phyloP scores from a whole-genome alignment of 1,140 invertebrate species.

The Pseudomyrmex sp. region DNA sequence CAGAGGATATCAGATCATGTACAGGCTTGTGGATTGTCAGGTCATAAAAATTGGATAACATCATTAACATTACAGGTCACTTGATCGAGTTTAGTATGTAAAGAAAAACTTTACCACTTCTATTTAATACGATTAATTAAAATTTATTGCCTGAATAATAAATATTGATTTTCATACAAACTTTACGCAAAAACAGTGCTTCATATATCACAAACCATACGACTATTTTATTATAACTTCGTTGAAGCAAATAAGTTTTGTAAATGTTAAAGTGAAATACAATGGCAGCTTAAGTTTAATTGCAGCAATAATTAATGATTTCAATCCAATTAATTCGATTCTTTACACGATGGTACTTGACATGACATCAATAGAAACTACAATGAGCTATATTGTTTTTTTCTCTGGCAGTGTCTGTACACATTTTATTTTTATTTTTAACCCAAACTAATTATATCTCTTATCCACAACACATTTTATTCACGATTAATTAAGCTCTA shows the following conservation, averaged over 20 bases:
- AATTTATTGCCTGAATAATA: conserved; percentile 50
- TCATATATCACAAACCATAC: conserved; percentile 52
- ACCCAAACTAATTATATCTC: conserved; percentile 57
- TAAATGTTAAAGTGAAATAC: conserved; percentile 14
- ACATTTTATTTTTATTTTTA: conserved; percentile 58
- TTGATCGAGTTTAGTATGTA: conserved; percentile 45
- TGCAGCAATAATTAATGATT: conserved; percentile 3
- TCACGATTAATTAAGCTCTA: conserved; percentile 15
- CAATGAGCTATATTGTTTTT: conserved; percentile 66
- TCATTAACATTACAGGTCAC: conserved; percentile 47
- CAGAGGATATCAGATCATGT: conserved; percentile 15
- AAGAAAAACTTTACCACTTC: conserved; percentile 25
- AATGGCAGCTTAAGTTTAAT: background rate
- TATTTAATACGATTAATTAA: conserved; percentile 47
- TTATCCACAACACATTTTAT: conserved; percentile 46
- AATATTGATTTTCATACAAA: conserved; percentile 45
- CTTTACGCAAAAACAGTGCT: conserved; percentile 32
- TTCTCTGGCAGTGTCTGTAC: conserved; percentile 70
- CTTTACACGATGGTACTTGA: conserved; percentile 13
- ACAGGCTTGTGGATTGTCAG: conserved; percentile 57
- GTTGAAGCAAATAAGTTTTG: conserved; percentile 50
- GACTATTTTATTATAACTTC: conserved; percentile 51
- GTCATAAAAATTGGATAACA: conserved; percentile 26
- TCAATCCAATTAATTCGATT: background rate
- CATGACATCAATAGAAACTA: conserved; percentile 58